These are phyloP conservation scores for Mesorhabditis sp. DNA, from an alignment of 2,888 invertebrate genomes.

Conservation along the genomic window DNA sequence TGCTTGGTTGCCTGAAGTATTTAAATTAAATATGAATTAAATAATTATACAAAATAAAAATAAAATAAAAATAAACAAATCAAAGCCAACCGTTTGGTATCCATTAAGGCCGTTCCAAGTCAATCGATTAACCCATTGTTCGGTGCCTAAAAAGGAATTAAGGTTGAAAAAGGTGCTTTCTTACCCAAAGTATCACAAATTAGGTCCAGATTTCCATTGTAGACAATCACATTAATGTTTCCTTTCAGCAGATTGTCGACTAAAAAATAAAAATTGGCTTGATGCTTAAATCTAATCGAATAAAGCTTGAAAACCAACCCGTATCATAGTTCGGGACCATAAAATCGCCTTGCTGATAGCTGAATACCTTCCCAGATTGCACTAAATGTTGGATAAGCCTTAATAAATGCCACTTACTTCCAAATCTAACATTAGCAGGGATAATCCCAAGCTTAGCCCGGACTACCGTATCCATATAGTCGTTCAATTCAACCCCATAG, in stretches of 20 bases:
- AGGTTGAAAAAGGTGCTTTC: background rate
- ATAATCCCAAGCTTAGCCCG: slow-evolving; percentile 68
- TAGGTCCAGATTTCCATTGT: slow-evolving; percentile 78
- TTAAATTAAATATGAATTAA: too few species aligned
- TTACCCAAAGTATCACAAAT: slow-evolving; percentile 78
- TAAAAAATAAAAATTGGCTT: background rate
- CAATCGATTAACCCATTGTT: slow-evolving; percentile 74
- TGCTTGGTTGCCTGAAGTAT: slow-evolving; percentile 12
- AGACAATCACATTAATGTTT: slow-evolving; percentile 69
- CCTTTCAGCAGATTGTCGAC: slow-evolving; percentile 36
- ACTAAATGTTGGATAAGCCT: slow-evolving; percentile 23
- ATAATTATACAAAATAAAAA: too few species aligned
- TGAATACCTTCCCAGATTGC: slow-evolving; percentile 68
- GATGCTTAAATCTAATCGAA: too few species aligned
- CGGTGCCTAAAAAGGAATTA: slow-evolving; percentile 59
- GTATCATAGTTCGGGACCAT: slow-evolving; percentile 76
- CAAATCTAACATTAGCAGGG: slow-evolving; percentile 70
- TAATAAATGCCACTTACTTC: slow-evolving; percentile 57
- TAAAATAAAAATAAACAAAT: too few species aligned
- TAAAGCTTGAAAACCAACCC: slow-evolving; percentile 11
- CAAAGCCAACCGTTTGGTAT: slow-evolving; percentile 62
- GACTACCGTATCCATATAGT: slow-evolving; percentile 70
- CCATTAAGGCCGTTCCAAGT: slow-evolving; percentile 67
- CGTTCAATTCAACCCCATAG: slow-evolving; percentile 44
- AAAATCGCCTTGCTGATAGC: slow-evolving; percentile 68